Evolutionary conservation across 2,797 vertebrate genomes (phyloP).

Genomic region (Sebastes miniatus): DNA sequence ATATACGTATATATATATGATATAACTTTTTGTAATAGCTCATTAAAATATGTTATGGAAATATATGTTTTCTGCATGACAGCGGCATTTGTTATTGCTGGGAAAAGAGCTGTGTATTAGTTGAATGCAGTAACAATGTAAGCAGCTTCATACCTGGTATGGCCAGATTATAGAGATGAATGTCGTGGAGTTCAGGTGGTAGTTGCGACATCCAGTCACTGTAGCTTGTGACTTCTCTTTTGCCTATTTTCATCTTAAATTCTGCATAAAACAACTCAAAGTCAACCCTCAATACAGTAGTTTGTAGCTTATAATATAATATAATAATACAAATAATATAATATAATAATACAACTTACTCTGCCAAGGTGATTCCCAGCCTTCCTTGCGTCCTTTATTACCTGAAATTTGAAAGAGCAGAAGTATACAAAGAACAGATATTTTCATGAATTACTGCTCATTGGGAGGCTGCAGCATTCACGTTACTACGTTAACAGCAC

Average conservation of each 20-base stretch:
- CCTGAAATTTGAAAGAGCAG: not conserved
- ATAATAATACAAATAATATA: no score
- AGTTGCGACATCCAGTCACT: slow-evolving; percentile 68
- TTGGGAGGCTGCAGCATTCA: not conserved
- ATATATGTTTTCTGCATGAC: not conserved
- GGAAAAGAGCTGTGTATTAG: not conserved
- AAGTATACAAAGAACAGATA: not conserved
- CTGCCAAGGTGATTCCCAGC: not conserved
- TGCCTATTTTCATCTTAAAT: not conserved
- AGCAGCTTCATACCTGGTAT: slow-evolving; percentile 59
- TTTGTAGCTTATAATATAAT: not conserved
- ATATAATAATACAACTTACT: slow-evolving; percentile 3
- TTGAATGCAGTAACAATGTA: not conserved
- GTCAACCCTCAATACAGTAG: not conserved
- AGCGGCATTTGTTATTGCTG: not conserved
- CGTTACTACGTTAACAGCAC: not conserved
- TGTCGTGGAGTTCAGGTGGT: slow-evolving; percentile 29
- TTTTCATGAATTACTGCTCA: not conserved
- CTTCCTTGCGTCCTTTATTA: not conserved
- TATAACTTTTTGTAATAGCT: not conserved
- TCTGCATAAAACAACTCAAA: not conserved
- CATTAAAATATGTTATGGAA: not conserved
- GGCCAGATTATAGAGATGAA: slow-evolving; percentile 50
- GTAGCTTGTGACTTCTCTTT: not conserved
- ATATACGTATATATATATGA: no score